Conservation (phyloP, 2,797 vertebrate genomes). For the Macroramphosus scolopax region DNA sequence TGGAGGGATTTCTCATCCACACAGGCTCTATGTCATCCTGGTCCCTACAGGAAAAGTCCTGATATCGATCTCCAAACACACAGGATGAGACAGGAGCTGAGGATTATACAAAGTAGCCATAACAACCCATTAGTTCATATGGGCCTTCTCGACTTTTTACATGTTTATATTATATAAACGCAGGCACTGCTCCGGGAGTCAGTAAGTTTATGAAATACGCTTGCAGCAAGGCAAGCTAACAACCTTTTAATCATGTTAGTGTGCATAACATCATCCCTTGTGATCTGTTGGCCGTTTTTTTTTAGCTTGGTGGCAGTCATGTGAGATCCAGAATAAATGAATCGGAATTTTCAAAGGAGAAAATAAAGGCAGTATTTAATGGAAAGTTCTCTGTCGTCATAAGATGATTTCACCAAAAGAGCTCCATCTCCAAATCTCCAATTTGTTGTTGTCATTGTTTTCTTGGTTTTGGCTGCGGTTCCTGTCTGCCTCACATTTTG, state of each 20-base stretch:
- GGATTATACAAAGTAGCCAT: conserved; percentile 40
- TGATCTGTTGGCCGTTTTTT: conserved; percentile 22
- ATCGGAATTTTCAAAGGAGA: conserved; percentile 21
- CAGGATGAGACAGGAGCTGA: conserved; percentile 41
- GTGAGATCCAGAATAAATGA: conserved; percentile 47
- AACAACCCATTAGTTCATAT: conserved; percentile 19
- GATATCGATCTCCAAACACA: conserved; percentile 74
- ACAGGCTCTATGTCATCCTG: conserved; percentile 40
- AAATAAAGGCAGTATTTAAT: conserved; percentile 27
- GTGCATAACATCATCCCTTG: conserved; percentile 30
- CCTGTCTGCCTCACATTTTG: conserved; percentile 7
- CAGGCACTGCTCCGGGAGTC: not conserved
- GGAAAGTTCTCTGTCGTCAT: not conserved
- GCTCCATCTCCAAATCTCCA: conserved; percentile 5
- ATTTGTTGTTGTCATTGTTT: conserved; percentile 41
- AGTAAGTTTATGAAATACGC: too few species aligned
- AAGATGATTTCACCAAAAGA: conserved; percentile 4
- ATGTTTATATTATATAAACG: conserved; percentile 12
- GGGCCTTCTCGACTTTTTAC: conserved; percentile 5
- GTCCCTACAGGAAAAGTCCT: conserved; percentile 65
- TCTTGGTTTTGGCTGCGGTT: not conserved
- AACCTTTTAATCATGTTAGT: conserved; percentile 27
- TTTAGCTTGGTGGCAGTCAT: conserved; percentile 20
- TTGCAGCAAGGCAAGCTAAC: conserved; percentile 22
- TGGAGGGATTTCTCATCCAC: conserved; percentile 50